Evolutionary conservation across 2,888 invertebrate genomes (phyloP), one percentile per base, ranked within the genome.

Genomic region (Philopedon plagiatum): DNA sequence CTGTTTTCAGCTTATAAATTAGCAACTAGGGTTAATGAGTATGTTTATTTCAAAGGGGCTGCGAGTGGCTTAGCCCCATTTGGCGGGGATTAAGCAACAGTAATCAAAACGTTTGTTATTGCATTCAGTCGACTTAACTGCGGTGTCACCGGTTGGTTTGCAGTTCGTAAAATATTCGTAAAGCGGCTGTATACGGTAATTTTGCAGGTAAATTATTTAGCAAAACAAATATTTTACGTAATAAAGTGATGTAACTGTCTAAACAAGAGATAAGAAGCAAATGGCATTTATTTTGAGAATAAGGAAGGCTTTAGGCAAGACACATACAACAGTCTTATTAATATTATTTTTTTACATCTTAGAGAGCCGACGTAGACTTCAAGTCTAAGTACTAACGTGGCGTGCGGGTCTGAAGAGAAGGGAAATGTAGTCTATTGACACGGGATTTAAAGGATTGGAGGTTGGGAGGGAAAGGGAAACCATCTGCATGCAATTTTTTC

Each of bases 1-100:
- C 54, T 64, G 58, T 70, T 63, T 70, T 56, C 66, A 71, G 71
- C 75, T 76, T 75, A 75, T 78, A 77, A 78, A 76, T 78, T 78
- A 78, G 76, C 76, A 75, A 78, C 74, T 76, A 75, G 75, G 74
- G 75, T 76, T 76, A 77, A 78, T 77, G 78, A 76, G 76, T 75
- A 76, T 77, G 77, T 77, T 78, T 77, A 78, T 76, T 78, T 77
- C 74, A 74, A 71, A 67, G 69, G 51, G 75, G 74, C 66, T 72
- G 64, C 71, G 57, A 58, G 58, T 57, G 73, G 74, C 69, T 74
- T 69, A 72, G 74, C 73, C 58, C 23, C 44, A 64, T 71, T 75
- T 73, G 46, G 54, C 60, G 64, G 54, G 65, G 65, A 71, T 71
- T 71, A 71, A 44, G 71, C 51, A 54, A 57, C 51, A 62, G 63